Evolutionary conservation across 2,797 vertebrate genomes (phyloP).

Genomic region (Pyrrhura leucotis): DNA sequence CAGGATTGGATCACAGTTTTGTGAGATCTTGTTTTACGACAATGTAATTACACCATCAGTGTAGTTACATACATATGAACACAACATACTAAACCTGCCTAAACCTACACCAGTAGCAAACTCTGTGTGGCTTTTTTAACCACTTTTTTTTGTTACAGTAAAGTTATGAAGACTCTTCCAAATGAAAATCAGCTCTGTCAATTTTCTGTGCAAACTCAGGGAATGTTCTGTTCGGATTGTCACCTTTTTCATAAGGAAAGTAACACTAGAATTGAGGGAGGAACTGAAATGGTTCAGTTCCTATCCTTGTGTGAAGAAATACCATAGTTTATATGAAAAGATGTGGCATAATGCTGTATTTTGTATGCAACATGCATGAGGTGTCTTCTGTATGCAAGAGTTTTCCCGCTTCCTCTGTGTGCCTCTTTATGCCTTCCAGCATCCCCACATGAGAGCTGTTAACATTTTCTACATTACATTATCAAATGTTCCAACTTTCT

Average conservation of each 20-base stretch:
- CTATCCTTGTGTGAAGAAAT: neutral
- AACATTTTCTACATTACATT: neutral
- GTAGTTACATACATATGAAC: neutral
- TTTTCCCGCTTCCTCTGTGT: neutral
- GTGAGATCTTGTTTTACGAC: neutral
- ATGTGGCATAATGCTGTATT: conserved; percentile 1
- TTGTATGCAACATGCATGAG: neutral
- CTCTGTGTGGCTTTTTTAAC: fast-evolving
- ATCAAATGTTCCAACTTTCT: neutral
- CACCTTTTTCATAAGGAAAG: neutral
- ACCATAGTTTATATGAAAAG: neutral
- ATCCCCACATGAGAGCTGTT: neutral
- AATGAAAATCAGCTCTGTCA: neutral
- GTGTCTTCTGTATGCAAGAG: neutral
- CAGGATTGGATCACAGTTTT: neutral
- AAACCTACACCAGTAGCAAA: neutral
- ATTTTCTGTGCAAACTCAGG: conserved; percentile 43
- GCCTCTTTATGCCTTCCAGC: neutral
- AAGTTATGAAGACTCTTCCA: neutral
- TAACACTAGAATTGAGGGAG: neutral
- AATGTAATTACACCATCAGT: neutral
- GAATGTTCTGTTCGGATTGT: conserved; percentile 16
- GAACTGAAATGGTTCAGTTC: neutral
- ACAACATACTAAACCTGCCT: neutral
- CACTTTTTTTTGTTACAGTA: neutral